Percentiles rank a stretch among this genome's conserved stretches.
Conservation (phyloP, 2,113 vertebrate genomes). For the Amblyopsis rosae region DNA sequence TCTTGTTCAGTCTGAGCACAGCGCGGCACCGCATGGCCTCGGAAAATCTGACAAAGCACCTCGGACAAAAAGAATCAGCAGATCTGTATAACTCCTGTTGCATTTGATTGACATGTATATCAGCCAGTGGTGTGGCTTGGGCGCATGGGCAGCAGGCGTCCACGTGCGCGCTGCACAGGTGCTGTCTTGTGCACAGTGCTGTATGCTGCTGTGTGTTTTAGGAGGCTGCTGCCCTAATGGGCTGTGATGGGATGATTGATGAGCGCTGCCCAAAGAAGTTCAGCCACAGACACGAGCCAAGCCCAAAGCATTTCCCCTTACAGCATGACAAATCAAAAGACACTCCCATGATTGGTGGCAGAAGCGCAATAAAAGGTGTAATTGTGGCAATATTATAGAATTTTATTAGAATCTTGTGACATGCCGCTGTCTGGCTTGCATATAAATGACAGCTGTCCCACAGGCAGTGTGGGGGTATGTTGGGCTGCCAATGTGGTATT, state of each 20-base stretch:
- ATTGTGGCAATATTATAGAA: constrained; percentile 78
- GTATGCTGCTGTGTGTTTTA: constrained; percentile 66
- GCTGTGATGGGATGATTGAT: constrained; percentile 80
- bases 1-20: too few species aligned
- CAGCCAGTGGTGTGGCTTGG: constrained; percentile 34
- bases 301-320: constrained; percentile 37
- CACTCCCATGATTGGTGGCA: constrained; percentile 59
- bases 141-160: constrained; percentile 39
- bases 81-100: constrained; percentile 22
- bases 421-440: constrained; percentile 63
- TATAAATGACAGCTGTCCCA: constrained; percentile 66
- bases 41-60: too few species aligned
- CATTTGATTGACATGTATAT: constrained; percentile 16
- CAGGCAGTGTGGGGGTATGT: constrained; percentile 2
- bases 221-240: constrained; percentile 72
- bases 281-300: constrained; percentile 73
- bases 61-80: too few species aligned
- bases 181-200: constrained; percentile 55
- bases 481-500: background rate
- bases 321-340: constrained; percentile 62
- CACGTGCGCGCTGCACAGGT: constrained; percentile 59
- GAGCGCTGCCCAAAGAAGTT: constrained; percentile 70
- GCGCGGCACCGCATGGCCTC: too few species aligned
- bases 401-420: constrained; percentile 79
- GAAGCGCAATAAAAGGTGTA: constrained; percentile 69